Conservation (phyloP, 2,888 invertebrate species). For the Autographa pulchrina region DNA sequence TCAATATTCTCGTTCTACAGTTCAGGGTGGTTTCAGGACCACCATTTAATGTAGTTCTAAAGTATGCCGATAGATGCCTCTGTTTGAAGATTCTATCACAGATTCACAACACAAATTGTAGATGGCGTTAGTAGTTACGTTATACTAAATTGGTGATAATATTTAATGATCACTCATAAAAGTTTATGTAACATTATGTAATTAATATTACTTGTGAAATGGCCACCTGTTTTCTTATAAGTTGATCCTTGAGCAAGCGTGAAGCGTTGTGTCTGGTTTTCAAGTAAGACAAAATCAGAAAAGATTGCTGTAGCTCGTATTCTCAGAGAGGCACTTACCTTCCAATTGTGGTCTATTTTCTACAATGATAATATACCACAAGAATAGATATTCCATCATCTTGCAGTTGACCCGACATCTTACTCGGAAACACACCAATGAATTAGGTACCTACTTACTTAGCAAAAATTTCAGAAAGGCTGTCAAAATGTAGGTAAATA, state of each 20-base stretch:
- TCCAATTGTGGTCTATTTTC: too few relatives aligned
- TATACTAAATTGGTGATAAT: background rate
- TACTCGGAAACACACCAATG: too few relatives aligned
- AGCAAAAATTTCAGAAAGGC: too few relatives aligned
- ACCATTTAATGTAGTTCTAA: background rate
- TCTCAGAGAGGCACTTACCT: too few relatives aligned
- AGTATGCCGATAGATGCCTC: constrained; percentile 10
- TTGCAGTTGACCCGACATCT: too few relatives aligned
- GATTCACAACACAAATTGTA: background rate
- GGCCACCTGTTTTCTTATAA: background rate
- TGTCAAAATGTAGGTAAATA: too few relatives aligned
- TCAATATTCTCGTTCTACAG: background rate
- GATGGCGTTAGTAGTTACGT: constrained; percentile 15
- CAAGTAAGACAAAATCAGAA: background rate
- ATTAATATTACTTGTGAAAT: background rate
- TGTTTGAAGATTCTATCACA: background rate
- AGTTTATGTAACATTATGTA: background rate
- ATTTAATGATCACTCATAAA: background rate
- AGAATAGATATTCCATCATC: too few relatives aligned
- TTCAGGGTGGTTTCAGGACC: background rate
- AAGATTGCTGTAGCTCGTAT: too few relatives aligned
- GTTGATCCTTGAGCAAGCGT: background rate
- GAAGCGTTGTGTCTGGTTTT: background rate
- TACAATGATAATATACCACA: too few relatives aligned
- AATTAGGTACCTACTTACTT: too few relatives aligned